phyloP scores from a whole-genome alignment of 2,888 invertebrate species.

The Ferrisia virgata region DNA sequence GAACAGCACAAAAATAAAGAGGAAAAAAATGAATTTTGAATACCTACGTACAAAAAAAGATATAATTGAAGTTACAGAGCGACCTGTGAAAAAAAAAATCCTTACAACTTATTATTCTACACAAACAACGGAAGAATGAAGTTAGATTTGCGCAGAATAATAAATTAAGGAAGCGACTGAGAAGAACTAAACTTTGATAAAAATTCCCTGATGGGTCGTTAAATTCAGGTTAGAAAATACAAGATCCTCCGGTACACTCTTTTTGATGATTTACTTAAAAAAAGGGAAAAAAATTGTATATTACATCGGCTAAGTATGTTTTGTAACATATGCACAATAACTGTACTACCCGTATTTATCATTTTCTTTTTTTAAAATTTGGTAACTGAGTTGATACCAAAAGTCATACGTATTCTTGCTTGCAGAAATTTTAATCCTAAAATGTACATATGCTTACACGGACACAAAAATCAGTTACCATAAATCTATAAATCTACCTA shows the following conservation, averaged over 20 bases:
- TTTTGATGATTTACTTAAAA: not conserved
- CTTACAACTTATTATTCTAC: constrained; percentile 40
- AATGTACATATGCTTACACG: too few species aligned
- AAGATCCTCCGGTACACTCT: not conserved
- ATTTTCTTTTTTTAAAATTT: too few species aligned
- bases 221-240: constrained; percentile 38
- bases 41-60: not conserved
- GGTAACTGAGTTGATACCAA: too few species aligned
- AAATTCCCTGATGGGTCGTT: constrained; percentile 42
- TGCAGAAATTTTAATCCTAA: too few species aligned
- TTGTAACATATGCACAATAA: too few species aligned
- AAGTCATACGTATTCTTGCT: too few species aligned
- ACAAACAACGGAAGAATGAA: constrained; percentile 33
- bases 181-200: constrained; percentile 41
- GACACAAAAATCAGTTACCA: too few species aligned
- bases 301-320: not conserved
- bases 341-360: too few species aligned
- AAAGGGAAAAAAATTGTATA: not conserved
- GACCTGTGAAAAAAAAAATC: constrained; percentile 20
- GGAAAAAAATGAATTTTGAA: constrained; percentile 2
- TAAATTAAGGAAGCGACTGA: constrained; percentile 39
- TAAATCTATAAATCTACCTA: too few species aligned
- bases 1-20: not conserved
- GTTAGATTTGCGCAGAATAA: constrained; percentile 43
- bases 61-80: not conserved